These are phyloP conservation scores for Paratilapia polleni DNA, from an alignment of 2,113 vertebrate genomes.

Conservation along the genomic window DNA sequence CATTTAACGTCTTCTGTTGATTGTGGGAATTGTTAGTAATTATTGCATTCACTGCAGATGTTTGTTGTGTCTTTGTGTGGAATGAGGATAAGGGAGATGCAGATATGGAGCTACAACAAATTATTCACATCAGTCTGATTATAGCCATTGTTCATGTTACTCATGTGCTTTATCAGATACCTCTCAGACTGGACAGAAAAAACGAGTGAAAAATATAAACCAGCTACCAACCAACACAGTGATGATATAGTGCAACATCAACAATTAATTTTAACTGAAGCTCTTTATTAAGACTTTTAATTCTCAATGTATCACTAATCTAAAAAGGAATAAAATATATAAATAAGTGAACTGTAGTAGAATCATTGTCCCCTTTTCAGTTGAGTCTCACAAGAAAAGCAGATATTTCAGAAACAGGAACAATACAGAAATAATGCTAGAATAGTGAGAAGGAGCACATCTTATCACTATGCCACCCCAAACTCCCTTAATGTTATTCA, in stretches of 20 bases:
- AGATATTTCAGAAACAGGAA: background rate
- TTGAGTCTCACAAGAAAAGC: background rate
- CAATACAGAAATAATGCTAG: background rate
- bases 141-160: background rate
- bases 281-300: background rate
- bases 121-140: background rate
- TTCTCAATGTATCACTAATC: background rate
- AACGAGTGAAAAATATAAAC: background rate
- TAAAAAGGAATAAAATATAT: background rate
- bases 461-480: conserved; percentile 11
- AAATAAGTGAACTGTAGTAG: background rate
- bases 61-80: conserved; percentile 9
- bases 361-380: background rate
- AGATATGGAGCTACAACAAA: background rate
- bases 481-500: conserved; percentile 40
- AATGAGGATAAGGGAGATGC: background rate
- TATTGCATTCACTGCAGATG: conserved; percentile 32
- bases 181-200: background rate
- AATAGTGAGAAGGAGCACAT: conserved; percentile 24
- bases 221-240: background rate
- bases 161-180: background rate
- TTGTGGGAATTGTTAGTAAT: conserved; percentile 17
- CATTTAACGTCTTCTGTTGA: conserved; percentile 48
- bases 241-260: background rate
- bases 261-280: background rate